Conservation (phyloP, 2,888 invertebrate genomes). For the Achlya flavicornis region DNA sequence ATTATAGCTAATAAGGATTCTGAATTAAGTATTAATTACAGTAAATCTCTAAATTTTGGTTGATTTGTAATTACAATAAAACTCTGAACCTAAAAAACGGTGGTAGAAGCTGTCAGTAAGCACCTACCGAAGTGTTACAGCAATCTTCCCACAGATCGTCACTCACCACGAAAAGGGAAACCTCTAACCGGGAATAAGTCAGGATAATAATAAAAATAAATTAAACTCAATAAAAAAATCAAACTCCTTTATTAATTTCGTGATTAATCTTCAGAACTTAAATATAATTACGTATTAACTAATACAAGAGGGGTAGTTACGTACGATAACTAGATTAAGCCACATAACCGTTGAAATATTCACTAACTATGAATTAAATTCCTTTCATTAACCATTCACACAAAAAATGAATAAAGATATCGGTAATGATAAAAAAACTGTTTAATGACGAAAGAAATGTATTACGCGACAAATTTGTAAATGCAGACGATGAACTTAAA, state of each 20-base stretch:
- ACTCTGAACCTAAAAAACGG: too few species aligned
- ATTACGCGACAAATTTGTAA: not conserved
- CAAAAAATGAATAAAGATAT: slow-evolving; percentile 36
- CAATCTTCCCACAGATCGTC: too few species aligned
- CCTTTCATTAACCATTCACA: slow-evolving; percentile 32
- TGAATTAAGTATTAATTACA: too few species aligned
- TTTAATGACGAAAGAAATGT: not conserved
- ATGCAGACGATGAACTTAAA: not conserved
- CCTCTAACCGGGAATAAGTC: too few species aligned
- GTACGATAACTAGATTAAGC: slow-evolving; percentile 37
- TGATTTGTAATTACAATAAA: too few species aligned
- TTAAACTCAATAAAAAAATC: slow-evolving; percentile 23
- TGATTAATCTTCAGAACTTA: slow-evolving; percentile 48
- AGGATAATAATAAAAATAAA: not conserved
- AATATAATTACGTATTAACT: slow-evolving; percentile 57
- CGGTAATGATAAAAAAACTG: not conserved
- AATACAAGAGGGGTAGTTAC: slow-evolving; percentile 55
- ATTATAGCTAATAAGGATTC: not conserved
- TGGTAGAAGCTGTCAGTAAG: too few species aligned
- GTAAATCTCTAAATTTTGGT: too few species aligned
- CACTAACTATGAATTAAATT: slow-evolving; percentile 31
- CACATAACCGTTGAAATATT: slow-evolving; percentile 32
- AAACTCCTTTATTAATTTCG: slow-evolving; percentile 56
- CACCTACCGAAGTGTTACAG: too few species aligned
- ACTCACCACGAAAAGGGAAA: too few species aligned